phyloP scores from a whole-genome alignment of 2,113 vertebrate genomes.

The Ariopsis seemanni region DNA sequence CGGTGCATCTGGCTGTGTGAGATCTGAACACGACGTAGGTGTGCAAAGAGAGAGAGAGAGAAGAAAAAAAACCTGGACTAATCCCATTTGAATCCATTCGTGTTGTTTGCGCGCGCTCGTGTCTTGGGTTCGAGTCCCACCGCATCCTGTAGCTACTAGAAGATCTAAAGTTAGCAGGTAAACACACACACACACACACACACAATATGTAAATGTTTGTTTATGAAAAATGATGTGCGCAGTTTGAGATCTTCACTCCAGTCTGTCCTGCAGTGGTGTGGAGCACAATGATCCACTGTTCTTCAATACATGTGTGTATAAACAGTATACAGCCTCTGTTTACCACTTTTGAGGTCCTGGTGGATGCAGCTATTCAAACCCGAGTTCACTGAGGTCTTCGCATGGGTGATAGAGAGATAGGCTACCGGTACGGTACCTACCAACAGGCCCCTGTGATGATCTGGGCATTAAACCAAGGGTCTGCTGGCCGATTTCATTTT shows the following conservation, averaged over 20 bases:
- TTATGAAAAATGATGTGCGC: neutral
- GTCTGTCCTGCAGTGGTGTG: conserved; percentile 21
- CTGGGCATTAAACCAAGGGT: neutral
- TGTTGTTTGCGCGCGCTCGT: neutral
- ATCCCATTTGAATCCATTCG: conserved; percentile 31
- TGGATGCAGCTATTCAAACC: neutral
- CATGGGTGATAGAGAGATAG: neutral
- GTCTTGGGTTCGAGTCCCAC: neutral
- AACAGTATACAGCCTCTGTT: neutral
- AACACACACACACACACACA: neutral
- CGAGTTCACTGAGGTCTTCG: neutral
- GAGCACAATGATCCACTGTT: neutral
- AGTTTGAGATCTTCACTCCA: conserved; percentile 3
- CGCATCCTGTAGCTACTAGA: conserved; percentile 19
- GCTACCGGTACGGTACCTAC: no score
- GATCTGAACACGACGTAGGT: conserved; percentile 17
- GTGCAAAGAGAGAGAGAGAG: conserved; percentile 11
- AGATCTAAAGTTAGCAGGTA: conserved; percentile 47
- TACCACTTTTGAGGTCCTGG: neutral
- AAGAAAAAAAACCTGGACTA: neutral
- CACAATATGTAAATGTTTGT: neutral
- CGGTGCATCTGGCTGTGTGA: neutral
- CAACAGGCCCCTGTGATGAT: neutral
- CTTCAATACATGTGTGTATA: neutral
- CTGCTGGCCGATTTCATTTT: neutral